These are phyloP conservation scores for Ranitomeya imitator DNA, from an alignment of 2,113 vertebrate genomes.

Conservation along the genomic window DNA sequence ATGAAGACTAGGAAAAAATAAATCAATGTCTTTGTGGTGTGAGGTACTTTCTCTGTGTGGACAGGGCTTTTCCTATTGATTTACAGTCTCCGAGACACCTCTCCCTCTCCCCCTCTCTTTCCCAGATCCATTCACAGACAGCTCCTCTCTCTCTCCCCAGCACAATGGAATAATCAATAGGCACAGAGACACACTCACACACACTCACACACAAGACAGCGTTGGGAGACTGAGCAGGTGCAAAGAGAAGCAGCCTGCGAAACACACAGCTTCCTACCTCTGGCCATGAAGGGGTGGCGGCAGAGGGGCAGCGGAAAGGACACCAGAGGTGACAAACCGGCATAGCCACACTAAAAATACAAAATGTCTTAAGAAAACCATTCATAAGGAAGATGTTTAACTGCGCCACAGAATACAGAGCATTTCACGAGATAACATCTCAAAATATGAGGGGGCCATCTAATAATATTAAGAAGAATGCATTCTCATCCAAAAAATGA, in stretches of 20 bases:
- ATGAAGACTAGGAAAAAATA: slow-evolving; percentile 59
- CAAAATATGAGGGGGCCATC: background rate
- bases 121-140: slow-evolving; percentile 47
- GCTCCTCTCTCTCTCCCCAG: slow-evolving; percentile 52
- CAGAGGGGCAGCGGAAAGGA: slow-evolving; percentile 51
- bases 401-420: background rate
- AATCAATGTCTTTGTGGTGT: slow-evolving; percentile 59
- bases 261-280: slow-evolving; percentile 37
- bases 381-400: background rate
- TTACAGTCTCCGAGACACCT: slow-evolving; percentile 59
- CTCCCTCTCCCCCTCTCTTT: slow-evolving; percentile 56
- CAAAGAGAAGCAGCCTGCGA: slow-evolving; percentile 52
- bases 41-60: slow-evolving; percentile 58
- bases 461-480: background rate
- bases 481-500: background rate
- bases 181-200: slow-evolving; percentile 47
- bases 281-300: slow-evolving; percentile 52
- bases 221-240: slow-evolving; percentile 57
- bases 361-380: background rate
- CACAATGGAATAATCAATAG: slow-evolving; percentile 60
- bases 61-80: slow-evolving; percentile 59
- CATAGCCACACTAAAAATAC: background rate
- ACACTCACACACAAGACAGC: slow-evolving; percentile 49
- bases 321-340: slow-evolving; percentile 42
- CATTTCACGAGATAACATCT: background rate